Evolutionary conservation across 2,888 invertebrate species (phyloP).

Genomic region (Xylota segnis): DNA sequence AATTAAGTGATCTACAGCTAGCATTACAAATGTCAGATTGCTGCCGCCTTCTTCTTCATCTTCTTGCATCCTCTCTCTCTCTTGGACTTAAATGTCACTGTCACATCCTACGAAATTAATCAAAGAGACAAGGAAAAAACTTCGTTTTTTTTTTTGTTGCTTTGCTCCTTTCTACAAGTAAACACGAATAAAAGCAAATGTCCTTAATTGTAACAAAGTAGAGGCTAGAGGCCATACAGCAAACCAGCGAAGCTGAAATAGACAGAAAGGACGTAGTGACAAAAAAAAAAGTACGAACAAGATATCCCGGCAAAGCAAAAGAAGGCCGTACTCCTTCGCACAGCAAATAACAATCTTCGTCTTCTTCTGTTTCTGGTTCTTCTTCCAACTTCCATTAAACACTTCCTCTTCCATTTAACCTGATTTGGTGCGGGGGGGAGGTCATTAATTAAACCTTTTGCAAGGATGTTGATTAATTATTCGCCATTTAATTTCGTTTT

Average conservation of each 20-base stretch:
- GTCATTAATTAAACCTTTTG: slow-evolving; percentile 67
- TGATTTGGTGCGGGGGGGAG: slow-evolving; percentile 36
- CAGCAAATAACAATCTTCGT: slow-evolving; percentile 13
- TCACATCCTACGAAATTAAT: slow-evolving; percentile 63
- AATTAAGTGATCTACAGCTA: slow-evolving; percentile 45
- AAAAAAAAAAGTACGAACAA: slow-evolving; percentile 23
- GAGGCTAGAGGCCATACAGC: slow-evolving; percentile 40
- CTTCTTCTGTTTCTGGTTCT: too few relatives aligned
- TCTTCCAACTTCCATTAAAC: slow-evolving; percentile 36
- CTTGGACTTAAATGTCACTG: slow-evolving; percentile 57
- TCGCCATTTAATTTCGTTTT: slow-evolving; percentile 68
- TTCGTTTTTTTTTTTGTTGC: too few relatives aligned
- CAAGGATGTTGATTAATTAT: slow-evolving; percentile 73
- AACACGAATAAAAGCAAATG: slow-evolving; percentile 58
- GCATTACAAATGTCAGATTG: slow-evolving; percentile 56
- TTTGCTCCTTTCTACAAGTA: slow-evolving; percentile 23
- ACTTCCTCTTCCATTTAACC: slow-evolving; percentile 50
- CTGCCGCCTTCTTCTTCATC: background rate
- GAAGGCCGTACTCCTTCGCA: background rate
- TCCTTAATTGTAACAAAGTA: slow-evolving; percentile 71
- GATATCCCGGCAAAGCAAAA: slow-evolving; percentile 10
- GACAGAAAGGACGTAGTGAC: background rate
- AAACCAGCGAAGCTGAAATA: slow-evolving; percentile 15
- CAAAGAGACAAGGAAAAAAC: slow-evolving; percentile 43
- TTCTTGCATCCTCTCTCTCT: slow-evolving; percentile 18